phyloP scores from a whole-genome alignment of 2,113 vertebrate genomes.

The Toxostoma redivivum region DNA sequence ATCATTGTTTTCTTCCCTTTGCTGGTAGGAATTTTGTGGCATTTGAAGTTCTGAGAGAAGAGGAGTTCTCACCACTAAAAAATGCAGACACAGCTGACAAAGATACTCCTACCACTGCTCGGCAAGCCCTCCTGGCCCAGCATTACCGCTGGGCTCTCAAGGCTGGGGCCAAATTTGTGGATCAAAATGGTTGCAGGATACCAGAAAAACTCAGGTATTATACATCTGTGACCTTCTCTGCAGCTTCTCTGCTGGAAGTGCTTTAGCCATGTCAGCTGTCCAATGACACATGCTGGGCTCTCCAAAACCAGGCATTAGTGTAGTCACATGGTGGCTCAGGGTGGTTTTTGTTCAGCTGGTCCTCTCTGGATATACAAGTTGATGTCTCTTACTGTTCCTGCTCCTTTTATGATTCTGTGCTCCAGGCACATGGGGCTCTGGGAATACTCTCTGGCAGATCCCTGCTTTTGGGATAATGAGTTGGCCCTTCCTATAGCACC shows the following conservation, averaged over 20 bases:
- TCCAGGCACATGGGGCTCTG: not conserved
- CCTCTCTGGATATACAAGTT: not conserved
- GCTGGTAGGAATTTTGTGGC: constrained; percentile 84
- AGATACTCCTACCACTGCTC: constrained; percentile 80
- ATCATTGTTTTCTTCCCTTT: not conserved
- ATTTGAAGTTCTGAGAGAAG: constrained; percentile 87
- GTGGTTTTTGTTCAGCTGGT: not conserved
- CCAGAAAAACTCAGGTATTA: constrained; percentile 71
- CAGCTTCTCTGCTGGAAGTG: not conserved
- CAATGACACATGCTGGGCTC: not conserved
- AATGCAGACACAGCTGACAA: constrained; percentile 77
- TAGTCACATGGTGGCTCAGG: not conserved
- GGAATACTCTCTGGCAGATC: not conserved
- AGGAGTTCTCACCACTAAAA: constrained; percentile 93
- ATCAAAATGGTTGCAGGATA: constrained; percentile 64
- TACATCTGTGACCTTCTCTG: not conserved
- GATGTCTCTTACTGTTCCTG: not conserved
- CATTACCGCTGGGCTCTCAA: constrained; percentile 85
- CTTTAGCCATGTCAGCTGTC: not conserved
- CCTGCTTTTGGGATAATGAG: not conserved
- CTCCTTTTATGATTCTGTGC: not conserved
- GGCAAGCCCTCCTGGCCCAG: constrained; percentile 81
- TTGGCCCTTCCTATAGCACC: not conserved
- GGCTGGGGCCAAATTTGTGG: constrained; percentile 79
- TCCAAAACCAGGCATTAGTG: not conserved